Percentiles rank a stretch among this genome's conserved stretches.
phyloP scores from a whole-genome alignment of 2,113 vertebrate genomes.

The Lanius collurio region DNA sequence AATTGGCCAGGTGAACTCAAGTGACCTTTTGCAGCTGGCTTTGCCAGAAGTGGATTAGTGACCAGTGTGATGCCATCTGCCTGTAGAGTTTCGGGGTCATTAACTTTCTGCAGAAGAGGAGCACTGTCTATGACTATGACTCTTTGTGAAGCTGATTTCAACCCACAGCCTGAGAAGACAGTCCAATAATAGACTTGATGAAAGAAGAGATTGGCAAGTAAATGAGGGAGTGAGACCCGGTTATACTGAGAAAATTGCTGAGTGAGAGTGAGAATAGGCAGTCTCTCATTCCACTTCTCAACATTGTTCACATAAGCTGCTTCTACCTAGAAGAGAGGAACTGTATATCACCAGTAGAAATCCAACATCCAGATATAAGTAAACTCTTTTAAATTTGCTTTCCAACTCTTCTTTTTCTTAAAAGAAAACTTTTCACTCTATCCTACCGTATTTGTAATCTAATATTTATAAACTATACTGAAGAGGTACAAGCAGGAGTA shows the following conservation, averaged over 20 bases:
- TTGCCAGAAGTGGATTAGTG: not conserved
- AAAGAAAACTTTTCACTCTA: not conserved
- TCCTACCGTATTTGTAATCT: not conserved
- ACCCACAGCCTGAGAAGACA: not conserved
- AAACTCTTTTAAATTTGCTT: not conserved
- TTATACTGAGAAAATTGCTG: not conserved
- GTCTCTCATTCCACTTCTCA: not conserved
- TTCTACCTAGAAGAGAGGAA: not conserved
- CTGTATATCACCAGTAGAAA: not conserved
- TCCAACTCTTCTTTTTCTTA: not conserved
- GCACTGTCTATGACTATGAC: not conserved
- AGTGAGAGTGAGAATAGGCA: not conserved
- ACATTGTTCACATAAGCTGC: not conserved
- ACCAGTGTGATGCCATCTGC: not conserved
- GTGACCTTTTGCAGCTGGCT: not conserved
- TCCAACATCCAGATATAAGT: not conserved
- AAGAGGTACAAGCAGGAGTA: not conserved
- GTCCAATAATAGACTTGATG: not conserved
- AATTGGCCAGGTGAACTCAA: not conserved
- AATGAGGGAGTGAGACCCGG: not conserved
- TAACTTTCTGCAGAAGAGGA: not conserved
- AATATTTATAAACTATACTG: not conserved
- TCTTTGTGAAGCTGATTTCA: not conserved
- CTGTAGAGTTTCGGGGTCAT: not conserved
- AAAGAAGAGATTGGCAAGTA: not conserved